Evolutionary conservation across 2,797 vertebrate genomes (phyloP), one percentile per base, ranked within the genome.

Genomic region (Oryzias dopingdopingensis): DNA sequence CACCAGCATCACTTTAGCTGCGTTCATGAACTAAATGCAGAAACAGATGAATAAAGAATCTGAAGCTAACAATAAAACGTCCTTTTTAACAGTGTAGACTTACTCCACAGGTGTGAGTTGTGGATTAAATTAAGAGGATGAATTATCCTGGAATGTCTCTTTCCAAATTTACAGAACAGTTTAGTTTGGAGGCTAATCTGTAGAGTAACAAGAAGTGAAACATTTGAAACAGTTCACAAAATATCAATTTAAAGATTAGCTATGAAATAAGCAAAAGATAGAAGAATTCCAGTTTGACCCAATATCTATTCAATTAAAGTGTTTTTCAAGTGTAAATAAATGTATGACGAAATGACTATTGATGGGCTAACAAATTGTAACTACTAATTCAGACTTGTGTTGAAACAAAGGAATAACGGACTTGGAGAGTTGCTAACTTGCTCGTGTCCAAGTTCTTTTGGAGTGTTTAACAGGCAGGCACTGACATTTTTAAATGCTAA

Each of bases 391-490:
- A 78, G 77, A 72, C 57, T 66, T 66, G 13, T 49, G 43, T 56
- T 50, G 50, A 58, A 53, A 67, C 69, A 62, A 69, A 57, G 59
- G 58, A 55, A 32, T 66, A 67, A 75, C 68, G 67, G 49, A 64
- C 72, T 72, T 72, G 59, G 65, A 73, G 58, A 75, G 42, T 65
- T 53, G 46, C 49, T 58, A 52, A 63, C 65, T 80, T 61, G 13
- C 69, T 74, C 81, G 76, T 83, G 76, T 70, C 69, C 70, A 73
- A 76, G 74, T 77, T 53, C 54, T 51, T 67, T 76, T 56, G 59
- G 53, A 67, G 72, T 59, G 56, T 55, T 64, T 58, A 71, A 73
- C 61, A 61, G 65, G 62, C 74, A 79, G 76, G 80, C 69, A 76
- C 72, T 62, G 56, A 77, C 56, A 53, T 65, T 70, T 54, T 44